Evolutionary conservation across 1,140 invertebrate genomes (phyloP), one percentile per base, ranked within the genome.

Genomic region (Lepidostoma basale): DNA sequence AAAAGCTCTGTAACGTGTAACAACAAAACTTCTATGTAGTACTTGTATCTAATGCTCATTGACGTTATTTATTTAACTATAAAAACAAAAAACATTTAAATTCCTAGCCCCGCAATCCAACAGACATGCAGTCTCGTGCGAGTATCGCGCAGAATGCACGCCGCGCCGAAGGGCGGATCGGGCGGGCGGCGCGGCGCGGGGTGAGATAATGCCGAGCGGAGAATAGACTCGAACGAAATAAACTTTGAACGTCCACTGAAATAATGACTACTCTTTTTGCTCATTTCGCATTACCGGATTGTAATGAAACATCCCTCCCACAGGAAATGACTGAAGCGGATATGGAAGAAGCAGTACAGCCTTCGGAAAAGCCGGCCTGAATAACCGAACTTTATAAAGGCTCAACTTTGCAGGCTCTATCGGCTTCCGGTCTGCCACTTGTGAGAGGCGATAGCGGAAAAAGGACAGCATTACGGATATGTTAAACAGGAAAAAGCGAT

Each of bases 401-500:
- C 42, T 62, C 40, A 65, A 60, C 67, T 68, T 68, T 63, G 47
- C 45, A 60, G 26, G 42, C 60, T 39, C 36, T 69, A 69, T 69
- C 68, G 28, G 62, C 36, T 65, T 69, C 68, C 68, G 68, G 68
- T 65, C 68, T 69, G 68, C 62, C 68, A 69, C 68, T 62, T 65
- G 28, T 65, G 62, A 47, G 62, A 56, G 52, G 52, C 62, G 68
- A 65, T 69, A 69, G 62, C 63, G 58, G 54, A 70, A 66, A 67
- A 54, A 42, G 54, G 62, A 62, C 54, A 44, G 45, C 45, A 70
- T 69, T 64, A 69, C 63, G 62, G 67, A 69, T 70, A 70, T 70
- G 68, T 70, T 70, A 70, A 70, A 62, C 63, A 66, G 54, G 68
- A 70, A 66, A 67, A 62, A 58, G 63, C 25, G 23, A 65, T 28